Evolutionary conservation across 2,797 vertebrate species (phyloP).

Genomic region (Steatocranus sp.): DNA sequence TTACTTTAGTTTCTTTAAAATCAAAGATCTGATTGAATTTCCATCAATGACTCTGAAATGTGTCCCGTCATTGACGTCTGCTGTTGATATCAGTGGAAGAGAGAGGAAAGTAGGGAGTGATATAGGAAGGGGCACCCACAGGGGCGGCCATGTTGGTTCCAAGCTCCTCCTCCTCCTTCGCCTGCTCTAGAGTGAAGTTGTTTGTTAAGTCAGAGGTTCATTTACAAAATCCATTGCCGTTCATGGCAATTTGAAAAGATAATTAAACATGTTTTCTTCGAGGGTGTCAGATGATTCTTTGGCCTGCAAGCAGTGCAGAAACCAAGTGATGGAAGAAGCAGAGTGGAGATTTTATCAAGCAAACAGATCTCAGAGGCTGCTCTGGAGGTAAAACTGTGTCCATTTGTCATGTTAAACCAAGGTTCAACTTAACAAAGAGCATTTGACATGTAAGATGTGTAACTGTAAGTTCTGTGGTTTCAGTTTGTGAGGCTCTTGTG

Average conservation of each 20-base stretch:
- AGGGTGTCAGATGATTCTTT: constrained; percentile 1
- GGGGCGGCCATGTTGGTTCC: constrained; percentile 78
- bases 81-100: constrained; percentile 61
- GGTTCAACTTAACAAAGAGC: not conserved
- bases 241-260: constrained; percentile 11
- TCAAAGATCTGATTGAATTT: constrained; percentile 61
- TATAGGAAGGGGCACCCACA: constrained; percentile 68
- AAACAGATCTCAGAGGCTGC: not conserved
- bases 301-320: not conserved
- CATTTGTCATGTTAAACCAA: not conserved
- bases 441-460: not conserved
- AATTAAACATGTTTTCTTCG: not conserved
- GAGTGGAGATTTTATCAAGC: not conserved
- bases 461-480: not conserved
- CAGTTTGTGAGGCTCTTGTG: not conserved
- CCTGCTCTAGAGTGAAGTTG: constrained; percentile 34
- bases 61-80: constrained; percentile 69
- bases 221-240: not conserved
- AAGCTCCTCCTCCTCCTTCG: constrained; percentile 58
- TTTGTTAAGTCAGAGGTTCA: constrained; percentile 10
- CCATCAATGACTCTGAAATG: constrained; percentile 69
- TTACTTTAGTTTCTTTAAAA: constrained; percentile 62
- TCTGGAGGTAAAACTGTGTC: rapidly evolving
- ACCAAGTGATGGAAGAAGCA: not conserved
- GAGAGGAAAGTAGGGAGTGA: constrained; percentile 50